phyloP scores from a whole-genome alignment of 2,797 vertebrate genomes.

The Petrocephalus schoutedeni region DNA sequence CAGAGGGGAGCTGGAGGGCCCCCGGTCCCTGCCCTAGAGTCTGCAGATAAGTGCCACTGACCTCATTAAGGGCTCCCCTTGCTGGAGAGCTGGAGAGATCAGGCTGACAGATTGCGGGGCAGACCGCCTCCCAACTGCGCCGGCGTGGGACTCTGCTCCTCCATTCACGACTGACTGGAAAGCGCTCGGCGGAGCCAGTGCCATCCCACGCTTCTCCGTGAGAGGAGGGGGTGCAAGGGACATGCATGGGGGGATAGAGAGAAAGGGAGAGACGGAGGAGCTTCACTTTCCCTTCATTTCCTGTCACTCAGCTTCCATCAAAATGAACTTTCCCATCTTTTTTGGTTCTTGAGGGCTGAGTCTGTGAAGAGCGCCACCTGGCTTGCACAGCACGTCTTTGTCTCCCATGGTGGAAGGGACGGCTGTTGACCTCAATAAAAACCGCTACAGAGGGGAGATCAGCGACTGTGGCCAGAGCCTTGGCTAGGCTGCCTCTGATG shows the following conservation, averaged over 20 bases:
- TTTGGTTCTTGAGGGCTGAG: slow-evolving; percentile 6
- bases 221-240: not conserved
- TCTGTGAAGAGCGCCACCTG: slow-evolving; percentile 21
- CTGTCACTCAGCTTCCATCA: slow-evolving; percentile 17
- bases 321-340: slow-evolving; percentile 3
- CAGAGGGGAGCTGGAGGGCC: not conserved
- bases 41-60: slow-evolving; percentile 38
- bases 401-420: slow-evolving; percentile 16
- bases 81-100: slow-evolving; percentile 26
- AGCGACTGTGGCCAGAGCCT: not conserved
- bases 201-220: slow-evolving; percentile 7
- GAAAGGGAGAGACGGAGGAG: slow-evolving; percentile 17
- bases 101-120: slow-evolving; percentile 37
- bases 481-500: slow-evolving; percentile 13
- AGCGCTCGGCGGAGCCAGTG: slow-evolving; percentile 27
- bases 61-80: slow-evolving; percentile 40
- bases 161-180: slow-evolving; percentile 36
- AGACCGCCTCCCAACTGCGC: slow-evolving; percentile 25
- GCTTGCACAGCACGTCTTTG: not conserved
- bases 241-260: not conserved
- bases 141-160: slow-evolving; percentile 20
- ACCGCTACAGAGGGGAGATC: not conserved
- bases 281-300: not conserved
- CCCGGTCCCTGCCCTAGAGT: not conserved
- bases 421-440: slow-evolving; percentile 30